phyloP scores from a whole-genome alignment of 2,113 vertebrate species.

The Aplodontia rufa region DNA sequence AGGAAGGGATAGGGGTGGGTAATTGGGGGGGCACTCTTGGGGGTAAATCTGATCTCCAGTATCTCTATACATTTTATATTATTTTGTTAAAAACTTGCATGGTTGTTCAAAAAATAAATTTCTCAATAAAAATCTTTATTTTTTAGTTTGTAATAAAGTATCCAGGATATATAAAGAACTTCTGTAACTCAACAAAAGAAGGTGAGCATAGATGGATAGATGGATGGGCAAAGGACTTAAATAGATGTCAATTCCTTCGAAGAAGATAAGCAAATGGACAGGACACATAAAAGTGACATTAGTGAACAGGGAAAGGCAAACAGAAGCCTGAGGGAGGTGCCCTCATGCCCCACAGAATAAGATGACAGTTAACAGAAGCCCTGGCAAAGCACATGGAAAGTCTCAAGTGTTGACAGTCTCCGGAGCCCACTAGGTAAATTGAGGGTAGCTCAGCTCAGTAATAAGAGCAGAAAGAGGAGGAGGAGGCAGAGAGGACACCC shows the following conservation, averaged over 20 bases:
- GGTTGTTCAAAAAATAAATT: too few species aligned
- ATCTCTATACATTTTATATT: too few species aligned
- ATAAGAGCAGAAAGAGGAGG: too few species aligned
- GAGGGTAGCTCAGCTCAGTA: neutral
- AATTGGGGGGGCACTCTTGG: too few species aligned
- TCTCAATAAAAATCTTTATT: too few species aligned
- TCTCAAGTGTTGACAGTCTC: neutral
- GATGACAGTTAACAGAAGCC: neutral
- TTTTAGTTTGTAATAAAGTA: neutral
- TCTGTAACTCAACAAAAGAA: neutral
- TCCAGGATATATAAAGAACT: neutral
- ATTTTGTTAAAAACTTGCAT: too few species aligned
- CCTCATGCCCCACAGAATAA: neutral
- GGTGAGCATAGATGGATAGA: neutral
- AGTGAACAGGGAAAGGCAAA: neutral
- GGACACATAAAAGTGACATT: neutral
- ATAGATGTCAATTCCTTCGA: neutral
- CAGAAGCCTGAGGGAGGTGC: neutral
- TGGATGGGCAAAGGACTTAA: neutral
- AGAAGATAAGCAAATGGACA: neutral
- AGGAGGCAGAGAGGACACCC: too few species aligned
- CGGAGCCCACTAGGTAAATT: fast-evolving
- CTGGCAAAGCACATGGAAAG: fast-evolving
- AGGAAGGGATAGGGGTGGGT: too few species aligned
- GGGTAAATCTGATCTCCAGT: too few species aligned